A percentile compares a stretch with the other conserved stretches of the same genome.
Evolutionary conservation across 1,140 invertebrate species (phyloP).

Genomic region (Caenorhabditis briggsae): DNA sequence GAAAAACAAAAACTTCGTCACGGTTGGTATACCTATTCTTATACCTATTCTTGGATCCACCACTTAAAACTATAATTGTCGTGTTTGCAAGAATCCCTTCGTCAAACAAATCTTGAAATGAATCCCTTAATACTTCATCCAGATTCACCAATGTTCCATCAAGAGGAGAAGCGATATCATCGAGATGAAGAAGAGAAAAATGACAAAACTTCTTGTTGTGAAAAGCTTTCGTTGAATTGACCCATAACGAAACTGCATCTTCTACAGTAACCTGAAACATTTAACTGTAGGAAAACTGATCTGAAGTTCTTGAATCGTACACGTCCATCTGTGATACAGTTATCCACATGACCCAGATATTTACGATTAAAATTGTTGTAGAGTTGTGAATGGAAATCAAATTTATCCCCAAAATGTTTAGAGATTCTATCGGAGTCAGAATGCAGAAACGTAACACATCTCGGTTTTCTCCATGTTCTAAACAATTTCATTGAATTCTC

Average conservation of each 20-base stretch:
- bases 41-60: background rate
- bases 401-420: background rate
- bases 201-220: background rate
- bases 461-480: background rate
- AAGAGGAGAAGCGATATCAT: background rate
- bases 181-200: conserved; percentile 18
- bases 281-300: too few species aligned
- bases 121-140: conserved; percentile 11
- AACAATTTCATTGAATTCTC: conserved; percentile 5
- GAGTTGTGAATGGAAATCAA: conserved; percentile 17
- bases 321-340: conserved; percentile 30
- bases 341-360: background rate
- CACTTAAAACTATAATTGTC: conserved; percentile 13
- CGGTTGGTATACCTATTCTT: too few species aligned
- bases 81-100: background rate
- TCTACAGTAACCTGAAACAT: conserved; percentile 28
- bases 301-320: background rate
- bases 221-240: background rate
- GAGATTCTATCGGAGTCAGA: background rate
- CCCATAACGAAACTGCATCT: background rate
- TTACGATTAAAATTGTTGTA: background rate
- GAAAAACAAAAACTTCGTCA: background rate
- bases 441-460: background rate
- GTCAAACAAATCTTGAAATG: background rate
- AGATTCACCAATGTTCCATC: conserved; percentile 27